These are phyloP conservation scores for Varecia variegata DNA, from an alignment of 2,797 vertebrate species.

Conservation along the genomic window DNA sequence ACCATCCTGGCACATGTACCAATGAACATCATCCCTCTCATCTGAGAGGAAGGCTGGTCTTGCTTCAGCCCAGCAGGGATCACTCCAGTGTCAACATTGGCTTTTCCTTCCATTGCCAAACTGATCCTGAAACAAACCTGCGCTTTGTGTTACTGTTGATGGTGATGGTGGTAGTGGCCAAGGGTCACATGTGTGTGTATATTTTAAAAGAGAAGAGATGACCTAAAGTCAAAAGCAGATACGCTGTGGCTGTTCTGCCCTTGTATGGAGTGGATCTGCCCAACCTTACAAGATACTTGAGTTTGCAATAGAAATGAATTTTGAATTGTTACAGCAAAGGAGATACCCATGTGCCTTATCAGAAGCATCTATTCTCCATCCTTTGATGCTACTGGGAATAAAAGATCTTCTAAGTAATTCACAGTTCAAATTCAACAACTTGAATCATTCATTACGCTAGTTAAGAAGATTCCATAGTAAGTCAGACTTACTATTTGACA, in stretches of 20 bases:
- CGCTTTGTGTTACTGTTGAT: neutral
- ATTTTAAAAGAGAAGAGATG: neutral
- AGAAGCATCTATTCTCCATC: neutral
- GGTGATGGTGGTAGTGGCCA: neutral
- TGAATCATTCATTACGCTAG: neutral
- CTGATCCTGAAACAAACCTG: neutral
- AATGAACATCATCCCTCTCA: neutral
- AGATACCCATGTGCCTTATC: neutral
- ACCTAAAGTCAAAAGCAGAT: neutral
- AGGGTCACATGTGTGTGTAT: neutral
- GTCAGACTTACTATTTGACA: neutral
- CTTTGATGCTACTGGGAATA: neutral
- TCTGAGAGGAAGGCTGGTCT: neutral
- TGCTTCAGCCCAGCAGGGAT: neutral
- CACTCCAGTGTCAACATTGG: neutral
- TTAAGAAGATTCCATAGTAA: neutral
- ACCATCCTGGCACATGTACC: neutral
- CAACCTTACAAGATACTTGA: neutral
- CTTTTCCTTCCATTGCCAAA: neutral
- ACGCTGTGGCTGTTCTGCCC: neutral
- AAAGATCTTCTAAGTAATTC: neutral
- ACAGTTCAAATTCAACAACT: constrained; percentile 27
- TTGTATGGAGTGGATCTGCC: neutral
- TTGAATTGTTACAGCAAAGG: neutral
- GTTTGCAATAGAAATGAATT: neutral